These are phyloP conservation scores for Cotesia typhae DNA, from an alignment of 1,140 invertebrate genomes.

Conservation along the genomic window DNA sequence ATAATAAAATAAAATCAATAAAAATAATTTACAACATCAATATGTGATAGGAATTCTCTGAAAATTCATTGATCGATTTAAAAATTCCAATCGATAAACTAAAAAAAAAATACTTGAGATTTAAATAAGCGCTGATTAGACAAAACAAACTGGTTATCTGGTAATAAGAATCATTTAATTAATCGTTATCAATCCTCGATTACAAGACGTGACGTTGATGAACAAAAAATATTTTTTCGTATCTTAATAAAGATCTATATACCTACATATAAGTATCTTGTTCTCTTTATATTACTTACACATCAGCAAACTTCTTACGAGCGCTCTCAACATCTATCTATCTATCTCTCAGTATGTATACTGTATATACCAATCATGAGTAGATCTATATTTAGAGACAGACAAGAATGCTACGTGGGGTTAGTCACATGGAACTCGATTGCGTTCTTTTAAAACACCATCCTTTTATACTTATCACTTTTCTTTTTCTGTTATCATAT, in stretches of 20 bases:
- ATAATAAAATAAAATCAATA: no score
- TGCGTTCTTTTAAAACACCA: conserved; percentile 3
- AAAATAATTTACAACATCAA: no score
- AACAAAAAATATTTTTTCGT: background rate
- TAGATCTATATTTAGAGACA: conserved; percentile 10
- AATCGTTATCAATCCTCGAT: background rate
- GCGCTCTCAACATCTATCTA: no score
- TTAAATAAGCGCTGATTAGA: no score
- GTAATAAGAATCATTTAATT: no score
- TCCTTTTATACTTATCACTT: conserved; percentile 2
- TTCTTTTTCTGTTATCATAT: background rate
- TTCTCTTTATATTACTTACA: background rate
- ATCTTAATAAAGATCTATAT: conserved; percentile 1
- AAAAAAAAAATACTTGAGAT: no score
- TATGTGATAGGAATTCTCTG: no score
- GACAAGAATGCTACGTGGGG: conserved; percentile 4
- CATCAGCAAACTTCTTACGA: conserved; percentile 1
- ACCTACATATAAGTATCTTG: conserved; percentile 8
- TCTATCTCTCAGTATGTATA: no score
- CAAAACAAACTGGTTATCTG: no score
- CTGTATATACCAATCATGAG: conserved; percentile 11
- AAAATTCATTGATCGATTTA: no score
- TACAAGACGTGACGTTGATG: background rate
- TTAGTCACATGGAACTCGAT: conserved; percentile 11
- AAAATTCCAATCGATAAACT: no score